These are phyloP conservation scores for Pseudonaja textilis DNA, from an alignment of 2,113 vertebrate genomes.

Conservation along the genomic window DNA sequence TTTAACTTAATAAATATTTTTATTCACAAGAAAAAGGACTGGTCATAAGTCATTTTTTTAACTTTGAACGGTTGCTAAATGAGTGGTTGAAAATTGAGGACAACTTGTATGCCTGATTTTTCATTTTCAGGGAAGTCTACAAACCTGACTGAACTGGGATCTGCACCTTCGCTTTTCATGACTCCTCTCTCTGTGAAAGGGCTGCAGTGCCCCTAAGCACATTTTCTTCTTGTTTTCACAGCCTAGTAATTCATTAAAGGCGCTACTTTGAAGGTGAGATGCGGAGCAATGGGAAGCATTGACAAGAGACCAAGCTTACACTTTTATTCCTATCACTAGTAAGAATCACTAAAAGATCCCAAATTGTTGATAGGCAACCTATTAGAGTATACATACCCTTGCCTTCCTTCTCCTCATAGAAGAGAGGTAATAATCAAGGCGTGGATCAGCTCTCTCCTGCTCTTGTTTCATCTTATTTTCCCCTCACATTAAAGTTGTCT, in stretches of 20 bases:
- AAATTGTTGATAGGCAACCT: background rate
- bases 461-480: background rate
- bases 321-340: background rate
- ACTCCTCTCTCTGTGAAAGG: too few species aligned
- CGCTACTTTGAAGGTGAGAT: background rate
- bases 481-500: background rate
- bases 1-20: too few species aligned
- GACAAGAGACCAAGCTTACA: background rate
- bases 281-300: background rate
- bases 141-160: background rate
- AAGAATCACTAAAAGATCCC: background rate
- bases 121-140: background rate
- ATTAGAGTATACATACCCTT: background rate
- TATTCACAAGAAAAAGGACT: background rate
- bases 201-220: background rate
- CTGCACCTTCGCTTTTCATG: background rate
- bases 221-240: background rate
- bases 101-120: background rate
- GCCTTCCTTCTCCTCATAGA: background rate
- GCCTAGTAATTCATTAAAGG: background rate
- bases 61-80: background rate
- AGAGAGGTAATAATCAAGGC: background rate
- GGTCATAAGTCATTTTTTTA: background rate
- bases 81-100: background rate
- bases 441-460: background rate